Conservation (phyloP, 2,888 invertebrate genomes). For the Eurois occulta region DNA sequence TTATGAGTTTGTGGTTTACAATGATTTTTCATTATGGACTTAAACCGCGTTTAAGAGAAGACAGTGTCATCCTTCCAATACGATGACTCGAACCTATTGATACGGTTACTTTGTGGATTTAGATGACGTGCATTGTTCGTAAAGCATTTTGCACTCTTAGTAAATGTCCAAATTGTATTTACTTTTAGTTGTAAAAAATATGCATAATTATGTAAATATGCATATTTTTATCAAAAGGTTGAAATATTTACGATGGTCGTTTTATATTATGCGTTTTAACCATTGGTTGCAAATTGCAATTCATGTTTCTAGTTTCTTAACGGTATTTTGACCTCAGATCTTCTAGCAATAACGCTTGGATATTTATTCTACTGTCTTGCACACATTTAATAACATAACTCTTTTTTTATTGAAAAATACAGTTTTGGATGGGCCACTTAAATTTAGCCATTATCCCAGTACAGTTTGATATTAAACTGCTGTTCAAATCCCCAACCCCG, state of each 20-base stretch:
- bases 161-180: background rate
- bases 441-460: conserved; percentile 12
- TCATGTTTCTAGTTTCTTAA: background rate
- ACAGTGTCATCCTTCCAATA: background rate
- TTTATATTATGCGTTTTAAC: background rate
- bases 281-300: background rate
- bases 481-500: conserved; percentile 9
- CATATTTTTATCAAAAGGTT: background rate
- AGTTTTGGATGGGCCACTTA: background rate
- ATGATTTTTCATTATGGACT: conserved; percentile 9
- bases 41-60: background rate
- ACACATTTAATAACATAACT: background rate
- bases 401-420: background rate
- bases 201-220: background rate
- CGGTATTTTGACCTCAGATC: background rate
- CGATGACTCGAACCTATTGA: background rate
- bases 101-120: background rate
- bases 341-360: no score
- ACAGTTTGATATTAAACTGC: conserved; percentile 36
- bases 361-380: background rate
- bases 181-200: background rate
- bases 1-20: conserved; percentile 30
- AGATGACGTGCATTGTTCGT: background rate
- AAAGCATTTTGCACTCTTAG: background rate
- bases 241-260: background rate